Conservation (phyloP, 2,888 invertebrate genomes). For the Antitype chi region DNA sequence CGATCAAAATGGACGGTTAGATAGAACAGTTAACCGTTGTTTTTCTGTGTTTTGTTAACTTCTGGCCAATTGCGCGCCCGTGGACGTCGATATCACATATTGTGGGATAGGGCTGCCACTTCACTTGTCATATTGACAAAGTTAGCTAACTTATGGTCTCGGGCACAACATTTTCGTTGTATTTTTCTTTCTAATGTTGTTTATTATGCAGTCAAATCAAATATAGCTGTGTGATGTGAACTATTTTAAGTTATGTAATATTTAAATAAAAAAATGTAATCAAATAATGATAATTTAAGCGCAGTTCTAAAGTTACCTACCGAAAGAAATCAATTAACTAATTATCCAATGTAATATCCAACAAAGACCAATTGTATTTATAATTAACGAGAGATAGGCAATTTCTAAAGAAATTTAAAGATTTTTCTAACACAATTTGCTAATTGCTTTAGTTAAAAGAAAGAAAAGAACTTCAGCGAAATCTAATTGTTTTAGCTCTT, state of each 20-base stretch:
- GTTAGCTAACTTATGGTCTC: neutral
- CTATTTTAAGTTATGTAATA: neutral
- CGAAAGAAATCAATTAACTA: neutral
- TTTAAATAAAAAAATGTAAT: neutral
- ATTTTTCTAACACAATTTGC: constrained; percentile 25
- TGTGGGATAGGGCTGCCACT: constrained; percentile 48
- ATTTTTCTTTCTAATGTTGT: neutral
- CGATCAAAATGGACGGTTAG: constrained; percentile 51
- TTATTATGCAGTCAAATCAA: neutral
- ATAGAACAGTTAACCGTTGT: constrained; percentile 48
- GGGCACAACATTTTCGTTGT: neutral
- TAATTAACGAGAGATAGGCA: neutral
- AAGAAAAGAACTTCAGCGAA: constrained; percentile 22
- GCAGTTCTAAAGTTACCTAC: neutral
- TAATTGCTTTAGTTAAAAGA: constrained; percentile 34
- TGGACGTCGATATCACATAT: constrained; percentile 41
- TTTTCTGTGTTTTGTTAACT: constrained; percentile 48
- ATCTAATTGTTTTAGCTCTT: constrained; percentile 19
- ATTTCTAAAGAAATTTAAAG: neutral
- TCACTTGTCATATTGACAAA: neutral
- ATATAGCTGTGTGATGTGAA: neutral
- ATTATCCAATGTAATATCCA: neutral
- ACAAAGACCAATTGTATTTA: neutral
- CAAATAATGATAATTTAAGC: neutral
- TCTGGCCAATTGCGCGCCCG: constrained; percentile 41